A percentile compares a stretch with the other conserved stretches of the same genome.
Evolutionary conservation across 2,888 invertebrate genomes (phyloP).

Genomic region (Lasioglossum vierecki): DNA sequence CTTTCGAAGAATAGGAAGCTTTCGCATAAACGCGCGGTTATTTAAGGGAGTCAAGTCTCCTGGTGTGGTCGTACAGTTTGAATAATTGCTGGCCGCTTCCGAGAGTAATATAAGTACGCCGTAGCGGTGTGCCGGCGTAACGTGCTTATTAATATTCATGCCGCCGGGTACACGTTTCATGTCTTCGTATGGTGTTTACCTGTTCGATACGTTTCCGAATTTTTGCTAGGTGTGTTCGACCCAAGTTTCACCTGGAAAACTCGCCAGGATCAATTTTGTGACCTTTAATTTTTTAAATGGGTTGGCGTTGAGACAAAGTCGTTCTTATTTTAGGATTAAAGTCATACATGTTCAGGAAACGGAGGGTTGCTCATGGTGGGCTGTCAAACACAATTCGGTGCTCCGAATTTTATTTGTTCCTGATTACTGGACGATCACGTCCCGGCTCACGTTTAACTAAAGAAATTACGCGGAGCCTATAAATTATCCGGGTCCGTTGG

Average conservation of each 20-base stretch:
- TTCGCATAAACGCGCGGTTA: conserved; percentile 17
- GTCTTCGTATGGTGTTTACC: conserved; percentile 54
- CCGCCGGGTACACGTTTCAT: conserved; percentile 50
- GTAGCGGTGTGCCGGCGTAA: conserved; percentile 39
- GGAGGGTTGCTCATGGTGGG: neutral
- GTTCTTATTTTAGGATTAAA: too few species aligned
- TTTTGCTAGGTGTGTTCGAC: conserved; percentile 4
- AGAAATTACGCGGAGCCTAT: conserved; percentile 12
- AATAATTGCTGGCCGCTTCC: conserved; percentile 54
- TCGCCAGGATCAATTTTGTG: neutral
- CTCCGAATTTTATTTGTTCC: conserved; percentile 5
- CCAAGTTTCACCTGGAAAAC: neutral
- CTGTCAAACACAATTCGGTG: neutral
- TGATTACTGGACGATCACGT: neutral
- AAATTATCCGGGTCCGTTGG: conserved; percentile 3
- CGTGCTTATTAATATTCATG: conserved; percentile 60
- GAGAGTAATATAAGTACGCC: conserved; percentile 50
- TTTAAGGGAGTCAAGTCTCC: conserved; percentile 24
- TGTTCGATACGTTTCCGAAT: conserved; percentile 56
- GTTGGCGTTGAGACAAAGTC: too few species aligned
- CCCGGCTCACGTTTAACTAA: neutral
- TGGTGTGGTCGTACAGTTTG: conserved; percentile 32
- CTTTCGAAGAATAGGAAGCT: conserved; percentile 2
- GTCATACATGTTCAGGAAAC: too few species aligned
- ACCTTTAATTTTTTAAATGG: neutral